Conservation (phyloP, 2,113 vertebrate species). For the Hystrix brachyura region DNA sequence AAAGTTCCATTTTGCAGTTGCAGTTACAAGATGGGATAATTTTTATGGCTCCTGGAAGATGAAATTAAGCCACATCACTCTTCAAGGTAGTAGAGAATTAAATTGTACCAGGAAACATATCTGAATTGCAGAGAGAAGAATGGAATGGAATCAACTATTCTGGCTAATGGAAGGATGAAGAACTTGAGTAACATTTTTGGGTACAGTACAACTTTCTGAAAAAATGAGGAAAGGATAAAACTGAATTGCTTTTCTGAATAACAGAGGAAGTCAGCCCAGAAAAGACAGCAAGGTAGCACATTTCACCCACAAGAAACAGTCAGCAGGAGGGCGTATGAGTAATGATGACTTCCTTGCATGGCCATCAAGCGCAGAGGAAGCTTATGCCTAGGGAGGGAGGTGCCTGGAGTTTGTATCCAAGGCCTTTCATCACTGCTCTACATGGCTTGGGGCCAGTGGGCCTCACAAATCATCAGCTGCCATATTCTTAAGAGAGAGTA, state of each 20-base stretch:
- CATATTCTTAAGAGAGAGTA: neutral
- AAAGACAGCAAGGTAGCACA: neutral
- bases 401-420: neutral
- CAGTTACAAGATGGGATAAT: neutral
- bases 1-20: neutral
- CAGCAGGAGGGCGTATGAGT: neutral
- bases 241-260: neutral
- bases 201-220: neutral
- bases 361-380: constrained; percentile 21
- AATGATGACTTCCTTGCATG: neutral
- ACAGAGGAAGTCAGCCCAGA: neutral
- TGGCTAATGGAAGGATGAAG: neutral
- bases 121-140: neutral
- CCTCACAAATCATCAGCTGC: neutral
- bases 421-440: neutral
- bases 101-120: neutral
- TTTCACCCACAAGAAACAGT: neutral
- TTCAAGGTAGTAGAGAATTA: constrained; percentile 28
- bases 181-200: neutral
- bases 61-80: neutral
- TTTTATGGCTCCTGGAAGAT: neutral
- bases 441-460: neutral
- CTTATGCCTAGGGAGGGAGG: neutral
- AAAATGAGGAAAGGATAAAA: neutral
- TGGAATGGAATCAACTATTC: neutral